Percentiles rank a stretch among this genome's conserved stretches.
phyloP scores from a whole-genome alignment of 2,113 vertebrate species.

The Engraulis encrasicolus region DNA sequence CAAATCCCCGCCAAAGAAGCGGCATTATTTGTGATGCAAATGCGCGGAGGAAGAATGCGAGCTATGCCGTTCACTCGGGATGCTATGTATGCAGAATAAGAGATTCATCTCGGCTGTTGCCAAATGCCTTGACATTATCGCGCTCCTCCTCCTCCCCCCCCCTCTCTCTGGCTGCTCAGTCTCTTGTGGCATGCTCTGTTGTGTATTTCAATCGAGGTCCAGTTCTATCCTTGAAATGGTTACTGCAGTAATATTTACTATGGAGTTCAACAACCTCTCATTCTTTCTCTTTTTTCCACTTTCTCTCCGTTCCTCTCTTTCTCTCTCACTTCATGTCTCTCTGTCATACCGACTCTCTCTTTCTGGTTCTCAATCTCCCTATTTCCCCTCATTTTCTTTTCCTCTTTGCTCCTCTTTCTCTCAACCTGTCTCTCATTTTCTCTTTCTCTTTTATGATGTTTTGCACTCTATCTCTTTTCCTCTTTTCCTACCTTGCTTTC shows the following conservation, averaged over 20 bases:
- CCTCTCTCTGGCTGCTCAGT: slow-evolving; percentile 12
- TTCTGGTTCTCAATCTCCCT: background rate
- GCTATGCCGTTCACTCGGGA: slow-evolving; percentile 56
- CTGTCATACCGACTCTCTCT: background rate
- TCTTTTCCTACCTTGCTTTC: background rate
- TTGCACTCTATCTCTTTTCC: slow-evolving; percentile 10
- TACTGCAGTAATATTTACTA: slow-evolving; percentile 18
- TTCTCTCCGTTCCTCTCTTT: background rate
- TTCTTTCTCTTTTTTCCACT: background rate
- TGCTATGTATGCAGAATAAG: slow-evolving; percentile 27
- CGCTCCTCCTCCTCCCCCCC: background rate
- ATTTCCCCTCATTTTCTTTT: slow-evolving; percentile 6
- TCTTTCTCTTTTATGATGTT: no score
- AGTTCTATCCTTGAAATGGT: slow-evolving; percentile 8
- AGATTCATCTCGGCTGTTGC: background rate
- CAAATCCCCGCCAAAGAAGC: slow-evolving; percentile 51
- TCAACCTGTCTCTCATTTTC: background rate
- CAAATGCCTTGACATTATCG: slow-evolving; percentile 16
- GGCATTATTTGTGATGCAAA: slow-evolving; percentile 72
- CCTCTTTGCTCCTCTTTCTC: background rate
- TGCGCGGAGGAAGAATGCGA: slow-evolving; percentile 61
- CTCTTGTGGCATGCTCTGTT: background rate
- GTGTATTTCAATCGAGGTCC: slow-evolving; percentile 13
- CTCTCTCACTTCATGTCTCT: slow-evolving; percentile 17
- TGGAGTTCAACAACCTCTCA: background rate